Evolutionary conservation across 2,113 vertebrate species (phyloP), one percentile per base, ranked within the genome.

Genomic region (Tragulus kanchil): DNA sequence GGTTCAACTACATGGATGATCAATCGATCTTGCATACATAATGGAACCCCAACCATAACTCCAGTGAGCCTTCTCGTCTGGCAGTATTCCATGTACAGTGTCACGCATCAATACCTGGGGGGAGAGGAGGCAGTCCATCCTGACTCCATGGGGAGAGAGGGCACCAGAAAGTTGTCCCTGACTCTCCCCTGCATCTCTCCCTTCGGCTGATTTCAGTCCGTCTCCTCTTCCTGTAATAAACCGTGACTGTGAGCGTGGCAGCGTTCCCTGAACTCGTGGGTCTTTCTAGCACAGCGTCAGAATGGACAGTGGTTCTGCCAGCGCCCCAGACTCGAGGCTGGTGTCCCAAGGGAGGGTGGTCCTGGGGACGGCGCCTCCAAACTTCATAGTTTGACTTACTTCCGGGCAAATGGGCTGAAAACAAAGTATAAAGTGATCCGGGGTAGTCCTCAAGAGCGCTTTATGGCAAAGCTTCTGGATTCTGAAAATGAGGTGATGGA

Each of bases 401-500:
- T 61, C 12, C 10, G 8, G 77, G 58, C 69, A 81, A 79, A 94
- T 8, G 16, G 31, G 14, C 21, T 79, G 36, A 90, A 50, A 85
- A 19, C 67, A 59, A 83, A 93, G 62, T 21, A 48, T 48, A 17
- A n/a, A 11, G 42, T 23, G 45, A 79, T 65, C 23, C 71, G 58
- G 16, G 50, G 21, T 77, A 28, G n/a, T 28, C 62, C 75, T 45
- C 31, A 87, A 75, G 59, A 36, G 82, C 89, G 25, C 11, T 59
- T 45, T 75, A 67, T 23, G 16, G 86, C 81, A 31, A 81, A 61
- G 36, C 59, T 84, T 28, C 61, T 56, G n/a, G 25, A 82, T 82
- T 95, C 89, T 92, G 77, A 54, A 75, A 81, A 84, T 69, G 9
- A 85, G n/a, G 45, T 86, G 81, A 69, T 56, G 16, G n/a, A 85